Evolutionary conservation across 2,113 vertebrate species (phyloP).

Genomic region (Erinaceus europaeus): DNA sequence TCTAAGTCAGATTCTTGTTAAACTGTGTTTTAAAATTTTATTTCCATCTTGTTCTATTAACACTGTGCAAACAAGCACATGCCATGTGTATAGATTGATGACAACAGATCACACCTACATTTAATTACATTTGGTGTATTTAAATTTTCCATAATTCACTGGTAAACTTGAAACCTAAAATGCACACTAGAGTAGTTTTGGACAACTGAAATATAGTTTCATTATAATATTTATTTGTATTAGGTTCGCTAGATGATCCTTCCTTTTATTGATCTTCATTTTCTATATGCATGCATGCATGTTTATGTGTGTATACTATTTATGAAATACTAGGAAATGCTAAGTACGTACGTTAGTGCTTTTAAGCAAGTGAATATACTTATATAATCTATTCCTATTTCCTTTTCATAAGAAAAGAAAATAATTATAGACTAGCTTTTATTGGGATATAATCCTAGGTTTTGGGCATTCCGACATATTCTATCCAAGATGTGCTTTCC

Average conservation of each 20-base stretch:
- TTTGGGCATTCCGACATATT: neutral
- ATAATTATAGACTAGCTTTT: neutral
- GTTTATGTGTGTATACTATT: neutral
- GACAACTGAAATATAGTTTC: neutral
- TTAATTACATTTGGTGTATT: neutral
- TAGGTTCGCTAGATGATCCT: neutral
- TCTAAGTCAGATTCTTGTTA: neutral
- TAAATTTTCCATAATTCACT: neutral
- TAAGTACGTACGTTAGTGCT: neutral
- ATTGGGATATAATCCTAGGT: neutral
- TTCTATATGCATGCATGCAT: neutral
- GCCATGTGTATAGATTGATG: neutral
- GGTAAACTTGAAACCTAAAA: constrained; percentile 11
- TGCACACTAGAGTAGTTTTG: neutral
- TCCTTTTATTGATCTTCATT: neutral
- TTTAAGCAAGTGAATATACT: too few relatives aligned
- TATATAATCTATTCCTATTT: neutral
- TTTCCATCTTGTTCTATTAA: neutral
- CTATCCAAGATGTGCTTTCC: neutral
- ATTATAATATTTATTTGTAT: neutral
- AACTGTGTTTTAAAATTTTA: neutral
- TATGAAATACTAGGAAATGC: neutral
- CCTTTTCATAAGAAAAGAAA: neutral
- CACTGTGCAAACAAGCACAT: neutral
- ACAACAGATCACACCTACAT: neutral